Evolutionary conservation across 1,140 invertebrate genomes (phyloP), one percentile per base, ranked within the genome.

Genomic region (Leptinotarsa undecemlineata): DNA sequence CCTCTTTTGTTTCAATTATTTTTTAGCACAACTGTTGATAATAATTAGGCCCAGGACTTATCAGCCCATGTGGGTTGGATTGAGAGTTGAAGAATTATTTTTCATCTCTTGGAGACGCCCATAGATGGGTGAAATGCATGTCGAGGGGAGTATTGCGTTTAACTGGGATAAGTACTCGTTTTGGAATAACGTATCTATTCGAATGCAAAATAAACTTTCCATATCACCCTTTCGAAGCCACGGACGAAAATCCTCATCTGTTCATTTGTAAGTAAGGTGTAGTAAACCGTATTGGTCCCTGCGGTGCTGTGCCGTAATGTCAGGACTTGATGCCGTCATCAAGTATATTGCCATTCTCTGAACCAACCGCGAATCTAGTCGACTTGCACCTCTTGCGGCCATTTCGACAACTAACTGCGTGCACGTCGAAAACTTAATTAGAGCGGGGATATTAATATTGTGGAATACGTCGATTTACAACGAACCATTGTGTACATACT

Each of bases 321-420:
- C 77, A 76, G 72, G 75, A 71, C 33, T 74, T 82, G 79, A 81
- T 81, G 76, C 75, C 79, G 78, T 78, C 81, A 82, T 84, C 83
- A 84, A 84, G 77, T 84, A 84, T 84, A 84, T 84, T 84, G 80
- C 81, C 76, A 78, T 79, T 72, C 81, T 79, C 79, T 81, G 82
- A 81, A 81, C 80, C 80, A 81, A 84, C 83, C 83, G 81, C 82
- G 78, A 80, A 78, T 75, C 78, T 78, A 33, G 62, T 71, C 66
- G 73, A 74, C 73, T 64, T 63, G 75, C 75, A 62, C 75, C 75
- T 78, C 75, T 77, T 77, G 75, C 77, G 78, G 78, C 74, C 68
- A 72, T 66, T 71, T 62, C 70, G 69, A 42, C 66, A 75, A 75
- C 71, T 78, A 80, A 81, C 80, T 76, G 78, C 77, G 80, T 78